These are phyloP conservation scores for Drosophila kepulauana DNA, from an alignment of 1,140 invertebrate genomes.

Conservation along the genomic window DNA sequence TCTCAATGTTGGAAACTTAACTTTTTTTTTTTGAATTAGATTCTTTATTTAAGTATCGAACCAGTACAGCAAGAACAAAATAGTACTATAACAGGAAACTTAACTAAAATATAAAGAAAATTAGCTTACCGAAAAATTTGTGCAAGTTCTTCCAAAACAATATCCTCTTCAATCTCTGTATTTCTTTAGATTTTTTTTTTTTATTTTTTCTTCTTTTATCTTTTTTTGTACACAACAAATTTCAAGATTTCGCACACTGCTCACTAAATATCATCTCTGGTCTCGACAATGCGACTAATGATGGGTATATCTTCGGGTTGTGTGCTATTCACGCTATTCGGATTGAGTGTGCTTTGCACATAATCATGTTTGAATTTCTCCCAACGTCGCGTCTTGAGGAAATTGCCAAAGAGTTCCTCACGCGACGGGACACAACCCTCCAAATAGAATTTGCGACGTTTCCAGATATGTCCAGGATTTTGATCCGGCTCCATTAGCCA, in stretches of 20 bases:
- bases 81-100: no score
- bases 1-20: no score
- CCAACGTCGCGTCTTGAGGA: conserved; percentile 86
- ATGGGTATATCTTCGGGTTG: conserved; percentile 74
- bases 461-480: conserved; percentile 87
- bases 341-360: conserved; percentile 58
- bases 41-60: no score
- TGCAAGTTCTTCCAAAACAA: no score
- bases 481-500: conserved; percentile 86
- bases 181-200: neutral
- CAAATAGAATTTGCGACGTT: conserved; percentile 86
- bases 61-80: no score
- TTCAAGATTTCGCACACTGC: conserved; percentile 5
- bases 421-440: conserved; percentile 86
- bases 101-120: no score
- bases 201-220: neutral
- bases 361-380: conserved; percentile 85
- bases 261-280: conserved; percentile 35
- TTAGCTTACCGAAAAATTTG: no score
- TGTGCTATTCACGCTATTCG: conserved; percentile 30
- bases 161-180: no score
- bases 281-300: conserved; percentile 71
- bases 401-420: conserved; percentile 85
- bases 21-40: no score
- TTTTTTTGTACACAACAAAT: conserved; percentile 1